Evolutionary conservation across 2,113 vertebrate species (phyloP).

Genomic region (Paedocypris sp.): DNA sequence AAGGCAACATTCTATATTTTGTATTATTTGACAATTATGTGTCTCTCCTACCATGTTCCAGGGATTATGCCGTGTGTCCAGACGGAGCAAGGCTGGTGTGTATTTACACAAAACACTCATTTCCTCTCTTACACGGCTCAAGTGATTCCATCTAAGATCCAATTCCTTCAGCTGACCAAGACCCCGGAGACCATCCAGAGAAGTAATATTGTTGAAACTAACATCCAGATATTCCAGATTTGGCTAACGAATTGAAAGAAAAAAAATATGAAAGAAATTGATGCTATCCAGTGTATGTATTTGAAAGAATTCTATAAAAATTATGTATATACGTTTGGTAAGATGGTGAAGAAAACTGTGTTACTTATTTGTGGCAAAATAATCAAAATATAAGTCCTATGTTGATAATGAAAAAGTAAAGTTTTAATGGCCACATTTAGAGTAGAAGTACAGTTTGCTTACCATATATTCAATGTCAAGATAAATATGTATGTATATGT

Average conservation of each 20-base stretch:
- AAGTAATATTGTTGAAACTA: slow-evolving; percentile 64
- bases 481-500: no score
- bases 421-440: no score
- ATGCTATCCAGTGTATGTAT: no score
- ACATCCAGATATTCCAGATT: slow-evolving; percentile 67
- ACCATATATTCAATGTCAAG: no score
- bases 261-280: background rate
- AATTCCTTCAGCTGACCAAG: slow-evolving; percentile 63
- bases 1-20: no score
- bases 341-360: no score
- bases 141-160: slow-evolving; percentile 70
- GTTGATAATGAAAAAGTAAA: no score
- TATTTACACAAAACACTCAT: slow-evolving; percentile 61
- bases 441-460: no score
- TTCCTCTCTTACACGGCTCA: slow-evolving; percentile 61
- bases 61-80: slow-evolving; percentile 65
- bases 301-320: no score
- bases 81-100: slow-evolving; percentile 47
- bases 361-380: no score
- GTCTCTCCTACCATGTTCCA: slow-evolving; percentile 46
- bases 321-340: no score
- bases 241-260: slow-evolving; percentile 45
- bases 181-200: slow-evolving; percentile 60
- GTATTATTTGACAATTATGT: background rate
- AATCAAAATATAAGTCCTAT: no score